Evolutionary conservation across 1,140 invertebrate species (phyloP).

Genomic region (Pseudomyrmex gracilis): DNA sequence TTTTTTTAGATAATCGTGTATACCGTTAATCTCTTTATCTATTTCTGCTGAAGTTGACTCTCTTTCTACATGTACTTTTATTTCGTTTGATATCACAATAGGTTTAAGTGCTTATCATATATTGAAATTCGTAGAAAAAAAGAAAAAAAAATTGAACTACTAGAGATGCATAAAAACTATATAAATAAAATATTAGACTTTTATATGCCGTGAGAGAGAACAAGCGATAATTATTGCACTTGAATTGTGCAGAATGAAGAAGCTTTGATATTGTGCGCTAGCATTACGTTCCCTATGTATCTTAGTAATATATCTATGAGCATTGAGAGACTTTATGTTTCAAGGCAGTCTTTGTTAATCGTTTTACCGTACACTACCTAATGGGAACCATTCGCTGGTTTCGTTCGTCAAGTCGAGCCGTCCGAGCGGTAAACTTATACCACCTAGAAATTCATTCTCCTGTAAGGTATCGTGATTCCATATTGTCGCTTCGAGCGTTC

Average conservation of each 20-base stretch:
- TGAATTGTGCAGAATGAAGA: slow-evolving; percentile 36
- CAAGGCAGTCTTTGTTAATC: slow-evolving; percentile 35
- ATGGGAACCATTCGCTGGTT: slow-evolving; percentile 92
- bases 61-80: slow-evolving; percentile 44
- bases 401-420: slow-evolving; percentile 91
- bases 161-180: not conserved
- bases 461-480: slow-evolving; percentile 98
- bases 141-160: not conserved
- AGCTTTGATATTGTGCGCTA: slow-evolving; percentile 63
- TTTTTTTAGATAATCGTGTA: not conserved
- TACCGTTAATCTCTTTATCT: slow-evolving; percentile 14
- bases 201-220: slow-evolving; percentile 20
- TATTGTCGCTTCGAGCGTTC: slow-evolving; percentile 95
- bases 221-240: slow-evolving; percentile 25
- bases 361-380: slow-evolving; percentile 87
- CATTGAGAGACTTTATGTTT: slow-evolving; percentile 48
- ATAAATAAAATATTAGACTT: slow-evolving; percentile 31
- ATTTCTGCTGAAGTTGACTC: slow-evolving; percentile 50
- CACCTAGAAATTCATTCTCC: slow-evolving; percentile 97
- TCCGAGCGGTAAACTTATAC: slow-evolving; percentile 91
- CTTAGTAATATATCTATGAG: slow-evolving; percentile 55
- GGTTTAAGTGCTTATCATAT: slow-evolving; percentile 16
- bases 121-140: not conserved
- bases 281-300: not conserved
- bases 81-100: slow-evolving; percentile 2